Conservation (phyloP, 1,140 invertebrate species). For the Periplaneta americana region DNA sequence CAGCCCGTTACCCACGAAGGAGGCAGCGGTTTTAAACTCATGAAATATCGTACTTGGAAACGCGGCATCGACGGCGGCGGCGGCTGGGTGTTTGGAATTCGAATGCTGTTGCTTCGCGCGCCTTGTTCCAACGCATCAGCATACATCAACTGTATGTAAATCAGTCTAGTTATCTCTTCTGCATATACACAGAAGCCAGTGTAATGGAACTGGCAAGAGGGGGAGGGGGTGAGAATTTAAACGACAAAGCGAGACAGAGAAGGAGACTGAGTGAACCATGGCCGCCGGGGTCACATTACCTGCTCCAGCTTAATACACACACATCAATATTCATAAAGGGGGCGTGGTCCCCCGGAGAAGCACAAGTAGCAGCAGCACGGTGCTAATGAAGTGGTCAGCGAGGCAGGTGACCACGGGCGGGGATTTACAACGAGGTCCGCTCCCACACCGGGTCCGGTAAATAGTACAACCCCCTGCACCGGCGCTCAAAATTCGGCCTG, state of each 20-base stretch:
- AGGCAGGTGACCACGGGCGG: not conserved
- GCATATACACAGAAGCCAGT: slow-evolving; percentile 10
- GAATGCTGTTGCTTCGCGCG: not conserved
- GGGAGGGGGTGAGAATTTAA: not conserved
- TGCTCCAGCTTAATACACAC: not conserved
- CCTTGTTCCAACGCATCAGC: slow-evolving; percentile 8
- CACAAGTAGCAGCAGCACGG: not conserved
- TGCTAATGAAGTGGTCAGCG: slow-evolving; percentile 16
- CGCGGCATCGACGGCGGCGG: too few relatives aligned
- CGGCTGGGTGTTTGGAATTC: slow-evolving; percentile 11
- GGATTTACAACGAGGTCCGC: not conserved
- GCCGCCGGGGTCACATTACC: not conserved
- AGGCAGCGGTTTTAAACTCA: not conserved
- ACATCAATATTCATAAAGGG: slow-evolving; percentile 17
- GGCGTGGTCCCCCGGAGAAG: not conserved
- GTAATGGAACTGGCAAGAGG: not conserved
- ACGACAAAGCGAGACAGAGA: not conserved
- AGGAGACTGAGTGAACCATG: not conserved
- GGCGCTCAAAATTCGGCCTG: too few relatives aligned
- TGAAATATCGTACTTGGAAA: slow-evolving; percentile 15
- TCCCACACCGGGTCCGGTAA: not conserved
- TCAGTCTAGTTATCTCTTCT: slow-evolving; percentile 5
- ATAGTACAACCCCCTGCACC: not conserved
- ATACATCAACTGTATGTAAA: slow-evolving; percentile 16
- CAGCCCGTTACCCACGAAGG: not conserved